Evolutionary conservation across 37 sponge, comb jelly and placozoan genomes (phyloP), one percentile per base, ranked within the genome.

Genomic region (Chondrosia reniformis): DNA sequence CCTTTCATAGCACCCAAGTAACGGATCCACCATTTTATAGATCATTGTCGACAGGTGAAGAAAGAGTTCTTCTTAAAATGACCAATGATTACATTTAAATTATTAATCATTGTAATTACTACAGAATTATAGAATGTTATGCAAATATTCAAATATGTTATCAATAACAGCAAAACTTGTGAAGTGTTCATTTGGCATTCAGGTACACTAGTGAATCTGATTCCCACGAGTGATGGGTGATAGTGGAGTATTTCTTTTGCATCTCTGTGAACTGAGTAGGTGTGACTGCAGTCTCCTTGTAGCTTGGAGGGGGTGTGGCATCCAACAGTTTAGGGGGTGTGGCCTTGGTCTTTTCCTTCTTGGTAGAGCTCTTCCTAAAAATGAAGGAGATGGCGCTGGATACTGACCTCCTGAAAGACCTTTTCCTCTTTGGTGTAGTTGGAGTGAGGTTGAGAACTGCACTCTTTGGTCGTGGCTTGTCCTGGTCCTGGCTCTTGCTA

Each of bases 1-100:
- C 52, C 52, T 59, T 59, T 13, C n/a, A 59, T 30, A 59, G 61
- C 61, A 6, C 61, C 61, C 9, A 59, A 59, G 61, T n/a, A n/a
- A n/a, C n/a, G n/a, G n/a, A n/a, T n/a, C n/a, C n/a, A n/a, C n/a
- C n/a, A n/a, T n/a, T n/a, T n/a, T n/a, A n/a, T n/a, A n/a, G n/a
- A n/a, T n/a, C n/a, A n/a, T n/a, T n/a, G n/a, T n/a, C n/a, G n/a
- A n/a, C n/a, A n/a, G n/a, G n/a, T n/a, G n/a, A n/a, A n/a, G n/a
- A n/a, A n/a, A n/a, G n/a, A n/a, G n/a, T n/a, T n/a, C n/a, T n/a
- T n/a, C n/a, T n/a, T n/a, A n/a, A n/a, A n/a, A n/a, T n/a, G n/a
- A n/a, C n/a, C n/a, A n/a, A n/a, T n/a, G n/a, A n/a, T n/a, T n/a
- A n/a, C n/a, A n/a, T n/a, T n/a, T n/a, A n/a, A n/a, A n/a, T n/a